Percentiles rank a stretch among this genome's conserved stretches.
phyloP scores from a whole-genome alignment of 2,888 invertebrate species.

The Sicus ferrugineus region DNA sequence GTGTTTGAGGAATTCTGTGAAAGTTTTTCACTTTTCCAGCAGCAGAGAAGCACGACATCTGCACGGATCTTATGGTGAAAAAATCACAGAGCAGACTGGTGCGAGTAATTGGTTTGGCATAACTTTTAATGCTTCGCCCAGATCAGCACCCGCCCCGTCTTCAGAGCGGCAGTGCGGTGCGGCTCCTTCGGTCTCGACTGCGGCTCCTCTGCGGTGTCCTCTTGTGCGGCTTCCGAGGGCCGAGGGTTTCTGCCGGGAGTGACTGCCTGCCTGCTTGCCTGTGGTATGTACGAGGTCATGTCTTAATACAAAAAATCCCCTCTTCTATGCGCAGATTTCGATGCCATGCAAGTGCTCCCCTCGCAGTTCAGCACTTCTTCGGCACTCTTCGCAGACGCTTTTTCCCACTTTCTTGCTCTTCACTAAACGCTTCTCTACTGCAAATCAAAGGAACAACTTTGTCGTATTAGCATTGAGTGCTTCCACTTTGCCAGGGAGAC shows the following conservation, averaged over 20 bases:
- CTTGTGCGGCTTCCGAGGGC: background rate
- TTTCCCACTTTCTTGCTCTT: background rate
- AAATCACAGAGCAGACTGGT: constrained; percentile 35
- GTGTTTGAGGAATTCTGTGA: constrained; percentile 5
- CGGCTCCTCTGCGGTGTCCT: background rate
- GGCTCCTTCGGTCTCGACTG: background rate
- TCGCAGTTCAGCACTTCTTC: background rate
- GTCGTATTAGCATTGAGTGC: constrained; percentile 38
- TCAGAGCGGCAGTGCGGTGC: background rate
- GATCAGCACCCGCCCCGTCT: background rate
- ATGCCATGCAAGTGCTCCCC: constrained; percentile 21
- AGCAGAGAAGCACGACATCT: constrained; percentile 38
- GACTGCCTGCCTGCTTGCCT: background rate
- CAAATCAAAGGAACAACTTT: constrained; percentile 46
- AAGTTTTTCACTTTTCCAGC: constrained; percentile 34
- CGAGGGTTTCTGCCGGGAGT: background rate
- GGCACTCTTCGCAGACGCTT: background rate
- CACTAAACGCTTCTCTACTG: constrained; percentile 34
- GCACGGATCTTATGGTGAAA: constrained; percentile 33
- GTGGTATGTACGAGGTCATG: constrained; percentile 44
- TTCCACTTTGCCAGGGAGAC: background rate
- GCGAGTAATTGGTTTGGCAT: constrained; percentile 47
- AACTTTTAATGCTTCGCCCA: constrained; percentile 37
- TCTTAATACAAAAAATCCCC: constrained; percentile 29
- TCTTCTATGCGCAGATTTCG: constrained; percentile 36